These are phyloP conservation scores for Dynastes maya DNA, from an alignment of 2,888 invertebrate species.

Conservation along the genomic window DNA sequence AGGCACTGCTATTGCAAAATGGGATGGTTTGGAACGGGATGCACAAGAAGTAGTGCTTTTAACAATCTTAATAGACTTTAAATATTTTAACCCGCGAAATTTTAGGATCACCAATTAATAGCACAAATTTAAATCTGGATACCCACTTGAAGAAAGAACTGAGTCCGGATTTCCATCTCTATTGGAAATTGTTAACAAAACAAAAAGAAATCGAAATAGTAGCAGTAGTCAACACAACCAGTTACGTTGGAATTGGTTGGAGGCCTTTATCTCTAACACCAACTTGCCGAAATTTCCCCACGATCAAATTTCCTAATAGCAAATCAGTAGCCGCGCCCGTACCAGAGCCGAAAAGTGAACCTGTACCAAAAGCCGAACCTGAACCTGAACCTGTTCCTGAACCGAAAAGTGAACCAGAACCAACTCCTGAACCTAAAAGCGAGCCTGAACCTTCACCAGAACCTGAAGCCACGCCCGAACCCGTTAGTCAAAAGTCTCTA, in stretches of 20 bases:
- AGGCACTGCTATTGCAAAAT: slow-evolving; percentile 92
- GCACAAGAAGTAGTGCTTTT: slow-evolving; percentile 82
- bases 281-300: slow-evolving; percentile 86
- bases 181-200: slow-evolving; percentile 89
- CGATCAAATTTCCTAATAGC: slow-evolving; percentile 69
- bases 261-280: slow-evolving; percentile 83
- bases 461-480: slow-evolving; percentile 57
- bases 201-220: slow-evolving; percentile 91
- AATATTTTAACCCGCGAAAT: slow-evolving; percentile 49
- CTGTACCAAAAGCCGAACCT: slow-evolving; percentile 65
- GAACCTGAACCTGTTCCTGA: slow-evolving; percentile 57
- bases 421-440: slow-evolving; percentile 65
- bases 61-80: not conserved
- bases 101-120: slow-evolving; percentile 84
- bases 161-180: slow-evolving; percentile 83
- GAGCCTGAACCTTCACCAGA: slow-evolving; percentile 65
- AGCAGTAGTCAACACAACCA: slow-evolving; percentile 89
- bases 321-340: slow-evolving; percentile 61
- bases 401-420: slow-evolving; percentile 65
- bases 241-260: slow-evolving; percentile 95
- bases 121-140: slow-evolving; percentile 80
- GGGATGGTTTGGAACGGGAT: slow-evolving; percentile 91
- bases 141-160: slow-evolving; percentile 81
- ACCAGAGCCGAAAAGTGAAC: slow-evolving; percentile 66
- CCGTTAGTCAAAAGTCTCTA: slow-evolving; percentile 62